Evolutionary conservation across 35 echinoderm and acorn worm species (phyloP).

Genomic region (Heliocidaris tuberculata): DNA sequence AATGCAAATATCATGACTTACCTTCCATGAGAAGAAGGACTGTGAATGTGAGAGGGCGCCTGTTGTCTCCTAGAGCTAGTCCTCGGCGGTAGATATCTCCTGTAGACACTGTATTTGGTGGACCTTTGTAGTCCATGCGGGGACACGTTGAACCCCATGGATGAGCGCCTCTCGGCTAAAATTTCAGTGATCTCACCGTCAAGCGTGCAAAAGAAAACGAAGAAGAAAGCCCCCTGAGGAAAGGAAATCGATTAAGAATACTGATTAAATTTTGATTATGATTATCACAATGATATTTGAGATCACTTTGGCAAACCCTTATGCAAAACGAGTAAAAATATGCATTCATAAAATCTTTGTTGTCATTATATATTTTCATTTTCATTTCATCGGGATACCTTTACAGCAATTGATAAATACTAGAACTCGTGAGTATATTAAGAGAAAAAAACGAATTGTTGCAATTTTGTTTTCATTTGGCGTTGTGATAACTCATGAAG

Average conservation of each 20-base stretch:
- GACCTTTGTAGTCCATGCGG: conserved; percentile 73
- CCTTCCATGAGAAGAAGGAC: conserved; percentile 14
- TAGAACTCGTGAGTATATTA: no score
- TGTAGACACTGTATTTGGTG: conserved; percentile 94
- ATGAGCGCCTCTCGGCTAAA: conserved; percentile 70
- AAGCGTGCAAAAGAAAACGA: conserved; percentile 89
- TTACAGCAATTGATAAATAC: no score
- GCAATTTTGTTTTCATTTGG: no score
- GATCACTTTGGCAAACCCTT: background rate
- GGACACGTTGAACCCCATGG: conserved; percentile 69
- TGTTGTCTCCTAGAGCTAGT: background rate
- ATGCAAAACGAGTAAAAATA: no score
- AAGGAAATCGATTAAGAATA: background rate
- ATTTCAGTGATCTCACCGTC: conserved; percentile 84
- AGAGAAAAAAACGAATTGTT: no score
- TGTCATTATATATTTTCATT: no score
- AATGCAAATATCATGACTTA: background rate
- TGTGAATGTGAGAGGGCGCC: conserved; percentile 39
- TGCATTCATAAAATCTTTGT: no score
- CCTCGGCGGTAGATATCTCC: conserved; percentile 75
- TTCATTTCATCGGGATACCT: no score
- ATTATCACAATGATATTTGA: background rate
- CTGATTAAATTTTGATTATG: background rate
- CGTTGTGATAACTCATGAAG: no score
- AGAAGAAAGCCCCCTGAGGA: conserved; percentile 93